Evolutionary conservation across 2,888 invertebrate species (phyloP).

Genomic region (Papilio gigon): DNA sequence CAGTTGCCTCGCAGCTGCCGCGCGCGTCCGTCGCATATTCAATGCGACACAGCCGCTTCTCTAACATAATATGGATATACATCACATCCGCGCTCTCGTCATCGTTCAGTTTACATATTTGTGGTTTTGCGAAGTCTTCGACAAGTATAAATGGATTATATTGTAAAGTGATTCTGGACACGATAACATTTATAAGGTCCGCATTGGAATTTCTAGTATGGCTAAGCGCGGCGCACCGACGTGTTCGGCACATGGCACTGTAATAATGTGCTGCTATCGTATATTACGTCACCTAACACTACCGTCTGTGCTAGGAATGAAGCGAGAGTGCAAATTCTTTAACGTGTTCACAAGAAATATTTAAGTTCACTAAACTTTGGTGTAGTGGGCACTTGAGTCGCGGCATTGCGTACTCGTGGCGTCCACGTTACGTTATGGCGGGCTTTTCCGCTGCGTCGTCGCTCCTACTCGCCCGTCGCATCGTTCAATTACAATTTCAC

Average conservation of each 20-base stretch:
- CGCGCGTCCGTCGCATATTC: conserved; percentile 77
- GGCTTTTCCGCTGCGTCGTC: conserved; percentile 53
- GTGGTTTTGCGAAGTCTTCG: conserved; percentile 80
- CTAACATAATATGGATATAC: conserved; percentile 80
- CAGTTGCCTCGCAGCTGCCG: conserved; percentile 81
- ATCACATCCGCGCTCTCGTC: conserved; percentile 76
- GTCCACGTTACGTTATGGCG: conserved; percentile 76
- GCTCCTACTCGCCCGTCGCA: conserved; percentile 29
- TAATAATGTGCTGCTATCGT: conserved; percentile 74
- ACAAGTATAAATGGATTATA: conserved; percentile 82
- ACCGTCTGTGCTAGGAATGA: conserved; percentile 57
- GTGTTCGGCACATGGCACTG: conserved; percentile 79
- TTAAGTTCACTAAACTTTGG: conserved; percentile 46
- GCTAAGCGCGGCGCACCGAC: conserved; percentile 74
- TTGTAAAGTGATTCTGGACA: conserved; percentile 75
- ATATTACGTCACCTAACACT: conserved; percentile 65
- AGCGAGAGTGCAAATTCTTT: conserved; percentile 59
- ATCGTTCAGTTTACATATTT: conserved; percentile 77
- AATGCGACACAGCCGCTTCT: conserved; percentile 72
- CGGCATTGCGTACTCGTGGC: conserved; percentile 74
- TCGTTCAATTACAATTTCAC: conserved; percentile 6
- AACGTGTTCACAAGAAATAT: conserved; percentile 50
- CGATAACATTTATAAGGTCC: conserved; percentile 73
- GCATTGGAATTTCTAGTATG: conserved; percentile 80
- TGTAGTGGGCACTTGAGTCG: conserved; percentile 48